Conservation (phyloP, 2,888 invertebrate genomes). For the Lutraria lutraria region DNA sequence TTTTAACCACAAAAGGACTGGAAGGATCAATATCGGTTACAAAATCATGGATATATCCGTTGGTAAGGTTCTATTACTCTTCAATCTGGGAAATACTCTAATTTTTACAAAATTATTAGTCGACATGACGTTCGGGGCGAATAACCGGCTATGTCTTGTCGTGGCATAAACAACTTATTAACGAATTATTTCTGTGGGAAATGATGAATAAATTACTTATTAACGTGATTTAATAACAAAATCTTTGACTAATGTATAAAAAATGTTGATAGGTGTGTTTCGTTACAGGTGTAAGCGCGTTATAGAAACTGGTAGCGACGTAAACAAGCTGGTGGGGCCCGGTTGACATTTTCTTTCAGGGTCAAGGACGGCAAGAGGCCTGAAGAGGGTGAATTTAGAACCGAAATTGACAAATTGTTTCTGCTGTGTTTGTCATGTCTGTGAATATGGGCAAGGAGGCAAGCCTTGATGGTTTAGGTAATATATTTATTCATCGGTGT, state of each 20-base stretch:
- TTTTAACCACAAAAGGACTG: neutral
- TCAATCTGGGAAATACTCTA: neutral
- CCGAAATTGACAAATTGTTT: constrained; percentile 5
- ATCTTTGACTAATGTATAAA: neutral
- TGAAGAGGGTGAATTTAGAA: constrained; percentile 24
- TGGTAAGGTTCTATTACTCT: constrained; percentile 14
- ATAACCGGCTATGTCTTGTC: constrained; percentile 33
- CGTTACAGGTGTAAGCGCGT: neutral
- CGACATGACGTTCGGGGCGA: constrained; percentile 17
- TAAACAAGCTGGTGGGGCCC: constrained; percentile 55
- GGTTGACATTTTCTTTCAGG: constrained; percentile 52
- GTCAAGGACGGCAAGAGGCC: constrained; percentile 55
- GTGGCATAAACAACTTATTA: neutral
- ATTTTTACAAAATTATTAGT: neutral
- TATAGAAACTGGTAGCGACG: constrained; percentile 1
- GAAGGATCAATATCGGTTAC: neutral
- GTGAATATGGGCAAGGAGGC: constrained; percentile 81
- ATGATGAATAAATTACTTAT: neutral
- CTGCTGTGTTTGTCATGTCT: constrained; percentile 67
- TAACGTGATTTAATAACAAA: neutral
- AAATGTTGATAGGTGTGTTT: neutral
- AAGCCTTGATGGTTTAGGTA: constrained; percentile 81
- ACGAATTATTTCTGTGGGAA: neutral
- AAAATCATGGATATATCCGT: neutral
- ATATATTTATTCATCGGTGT: constrained; percentile 44